These are phyloP conservation scores for Intellagama lesueurii DNA, from an alignment of 2,797 vertebrate species.

Conservation along the genomic window DNA sequence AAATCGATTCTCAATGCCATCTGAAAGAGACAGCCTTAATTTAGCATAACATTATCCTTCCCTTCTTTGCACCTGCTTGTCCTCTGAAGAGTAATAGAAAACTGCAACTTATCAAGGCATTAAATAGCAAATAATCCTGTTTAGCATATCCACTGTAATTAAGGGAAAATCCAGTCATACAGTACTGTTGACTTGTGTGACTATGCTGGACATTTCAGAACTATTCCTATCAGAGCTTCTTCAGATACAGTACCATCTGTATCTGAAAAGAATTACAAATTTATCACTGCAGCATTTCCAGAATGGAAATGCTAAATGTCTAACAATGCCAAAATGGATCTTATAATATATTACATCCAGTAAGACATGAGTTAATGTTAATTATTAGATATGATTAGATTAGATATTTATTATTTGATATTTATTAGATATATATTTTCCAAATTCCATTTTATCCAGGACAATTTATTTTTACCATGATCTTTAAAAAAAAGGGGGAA, in stretches of 20 bases:
- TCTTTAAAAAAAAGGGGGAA: background rate
- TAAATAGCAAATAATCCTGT: conserved; percentile 59
- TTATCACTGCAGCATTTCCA: background rate
- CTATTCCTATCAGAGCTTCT: background rate
- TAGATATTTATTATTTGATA: too few species aligned
- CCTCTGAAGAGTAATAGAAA: conserved; percentile 72
- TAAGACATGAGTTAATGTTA: background rate
- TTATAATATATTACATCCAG: background rate
- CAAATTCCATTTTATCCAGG: background rate
- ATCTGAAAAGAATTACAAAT: background rate
- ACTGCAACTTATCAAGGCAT: conserved; percentile 68
- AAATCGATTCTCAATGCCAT: conserved; percentile 77
- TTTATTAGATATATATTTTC: background rate
- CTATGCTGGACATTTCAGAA: conserved; percentile 56
- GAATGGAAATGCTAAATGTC: background rate
- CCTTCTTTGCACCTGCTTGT: conserved; percentile 77
- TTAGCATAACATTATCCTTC: conserved; percentile 81
- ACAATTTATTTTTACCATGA: background rate
- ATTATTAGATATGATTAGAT: background rate
- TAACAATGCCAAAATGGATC: background rate
- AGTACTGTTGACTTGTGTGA: conserved; percentile 49
- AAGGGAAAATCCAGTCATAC: conserved; percentile 56
- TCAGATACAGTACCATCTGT: background rate
- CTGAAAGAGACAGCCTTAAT: conserved; percentile 81
- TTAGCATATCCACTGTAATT: conserved; percentile 68